Percentiles rank a stretch among this genome's conserved stretches.
phyloP scores from a whole-genome alignment of 1,140 invertebrate species.

The Zaprionus davidi region DNA sequence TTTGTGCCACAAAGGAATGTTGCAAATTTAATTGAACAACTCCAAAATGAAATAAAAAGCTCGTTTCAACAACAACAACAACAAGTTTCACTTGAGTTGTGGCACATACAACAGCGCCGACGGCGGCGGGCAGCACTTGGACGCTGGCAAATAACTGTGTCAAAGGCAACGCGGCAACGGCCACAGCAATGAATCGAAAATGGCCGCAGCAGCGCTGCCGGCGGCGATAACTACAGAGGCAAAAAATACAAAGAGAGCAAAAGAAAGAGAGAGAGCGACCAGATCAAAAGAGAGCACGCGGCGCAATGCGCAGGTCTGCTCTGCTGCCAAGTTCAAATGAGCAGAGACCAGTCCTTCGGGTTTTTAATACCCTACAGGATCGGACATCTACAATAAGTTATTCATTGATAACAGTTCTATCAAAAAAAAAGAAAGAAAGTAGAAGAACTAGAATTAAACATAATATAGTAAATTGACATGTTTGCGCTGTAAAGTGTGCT shows the following conservation, averaged over 20 bases:
- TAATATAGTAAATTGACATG: not conserved
- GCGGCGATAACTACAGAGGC: constrained; percentile 49
- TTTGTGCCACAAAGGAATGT: constrained; percentile 45
- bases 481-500: not conserved
- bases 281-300: constrained; percentile 25
- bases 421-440: not conserved
- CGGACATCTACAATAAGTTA: not conserved
- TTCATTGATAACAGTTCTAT: not conserved
- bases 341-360: not conserved
- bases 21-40: constrained; percentile 73
- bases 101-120: not conserved
- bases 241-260: constrained; percentile 30
- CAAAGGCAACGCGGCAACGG: constrained; percentile 67
- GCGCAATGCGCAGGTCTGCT: constrained; percentile 47
- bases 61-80: constrained; percentile 41
- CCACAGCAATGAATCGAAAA: constrained; percentile 70
- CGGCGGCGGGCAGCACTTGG: constrained; percentile 32
- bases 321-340: constrained; percentile 15
- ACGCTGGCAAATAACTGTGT: constrained; percentile 56
- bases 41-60: constrained; percentile 58
- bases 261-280: constrained; percentile 27
- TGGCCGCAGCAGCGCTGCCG: constrained; percentile 65
- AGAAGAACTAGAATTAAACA: not conserved
- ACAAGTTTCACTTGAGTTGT: constrained; percentile 48
- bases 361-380: constrained; percentile 7